Evolutionary conservation across 2,797 vertebrate species (phyloP).

Genomic region (Malacoraja senta): DNA sequence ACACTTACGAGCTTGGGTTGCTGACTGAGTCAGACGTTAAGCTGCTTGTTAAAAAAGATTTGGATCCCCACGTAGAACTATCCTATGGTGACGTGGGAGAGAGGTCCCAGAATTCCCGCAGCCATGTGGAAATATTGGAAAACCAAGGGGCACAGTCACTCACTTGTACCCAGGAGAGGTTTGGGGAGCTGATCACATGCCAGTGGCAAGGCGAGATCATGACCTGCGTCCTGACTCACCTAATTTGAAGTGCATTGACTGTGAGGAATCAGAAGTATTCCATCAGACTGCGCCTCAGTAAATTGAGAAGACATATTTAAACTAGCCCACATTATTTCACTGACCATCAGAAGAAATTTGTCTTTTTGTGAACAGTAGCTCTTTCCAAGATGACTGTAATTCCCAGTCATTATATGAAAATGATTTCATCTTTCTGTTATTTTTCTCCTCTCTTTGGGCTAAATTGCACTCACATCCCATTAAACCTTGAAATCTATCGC

Average conservation of each 20-base stretch:
- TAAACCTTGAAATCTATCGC: not conserved
- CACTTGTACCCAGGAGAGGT: not conserved
- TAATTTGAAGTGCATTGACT: not conserved
- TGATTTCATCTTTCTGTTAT: not conserved
- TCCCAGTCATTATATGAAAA: not conserved
- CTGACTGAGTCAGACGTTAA: not conserved
- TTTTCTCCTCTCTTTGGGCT: not conserved
- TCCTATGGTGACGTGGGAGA: not conserved
- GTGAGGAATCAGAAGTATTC: not conserved
- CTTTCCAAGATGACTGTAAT: not conserved
- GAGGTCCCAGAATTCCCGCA: not conserved
- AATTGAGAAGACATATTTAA: constrained; percentile 9
- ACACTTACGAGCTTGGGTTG: not conserved
- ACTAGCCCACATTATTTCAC: not conserved
- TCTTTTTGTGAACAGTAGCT: not conserved
- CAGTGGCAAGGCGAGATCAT: not conserved
- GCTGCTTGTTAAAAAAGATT: not conserved
- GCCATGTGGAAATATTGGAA: not conserved
- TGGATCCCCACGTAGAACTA: not conserved
- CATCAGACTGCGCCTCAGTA: not conserved
- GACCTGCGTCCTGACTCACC: not conserved
- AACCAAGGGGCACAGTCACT: not conserved
- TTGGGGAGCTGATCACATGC: not conserved
- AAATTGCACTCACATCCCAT: not conserved
- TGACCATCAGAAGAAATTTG: not conserved